Evolutionary conservation across 2,888 invertebrate genomes (phyloP).

Genomic region (Lithophane leautieri): DNA sequence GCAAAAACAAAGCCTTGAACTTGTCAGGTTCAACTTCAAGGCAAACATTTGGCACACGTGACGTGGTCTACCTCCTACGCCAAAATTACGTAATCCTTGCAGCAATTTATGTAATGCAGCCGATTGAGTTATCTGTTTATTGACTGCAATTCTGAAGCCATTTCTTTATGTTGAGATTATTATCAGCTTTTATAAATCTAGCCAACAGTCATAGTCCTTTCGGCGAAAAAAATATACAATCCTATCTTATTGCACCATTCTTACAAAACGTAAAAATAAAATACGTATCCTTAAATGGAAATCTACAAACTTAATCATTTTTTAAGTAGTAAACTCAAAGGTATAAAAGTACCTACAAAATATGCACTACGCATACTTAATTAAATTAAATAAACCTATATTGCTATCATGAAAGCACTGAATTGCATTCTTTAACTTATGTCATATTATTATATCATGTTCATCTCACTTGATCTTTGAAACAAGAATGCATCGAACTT

Average conservation of each 20-base stretch:
- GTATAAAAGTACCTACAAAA: neutral
- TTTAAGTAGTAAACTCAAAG: neutral
- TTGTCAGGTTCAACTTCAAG: slow-evolving; percentile 87
- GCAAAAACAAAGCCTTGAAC: slow-evolving; percentile 90
- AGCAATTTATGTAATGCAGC: slow-evolving; percentile 43
- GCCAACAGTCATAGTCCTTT: neutral
- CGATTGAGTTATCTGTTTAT: slow-evolving; percentile 16
- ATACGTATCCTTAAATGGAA: neutral
- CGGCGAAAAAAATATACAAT: neutral
- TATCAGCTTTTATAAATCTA: neutral
- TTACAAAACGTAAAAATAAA: neutral
- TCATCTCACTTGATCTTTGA: slow-evolving; percentile 48
- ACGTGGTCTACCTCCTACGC: slow-evolving; percentile 81
- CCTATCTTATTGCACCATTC: neutral
- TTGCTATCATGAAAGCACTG: neutral
- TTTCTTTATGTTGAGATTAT: neutral
- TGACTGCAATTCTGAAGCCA: neutral
- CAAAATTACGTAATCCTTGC: slow-evolving; percentile 82
- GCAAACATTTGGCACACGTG: slow-evolving; percentile 82
- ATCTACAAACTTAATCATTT: neutral
- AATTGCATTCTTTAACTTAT: slow-evolving; percentile 13
- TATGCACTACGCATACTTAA: neutral
- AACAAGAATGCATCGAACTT: slow-evolving; percentile 34
- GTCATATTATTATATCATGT: slow-evolving; percentile 25
- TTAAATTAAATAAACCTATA: neutral